These are phyloP conservation scores for Bombus superbus DNA, from an alignment of 1,140 invertebrate species.

Conservation along the genomic window DNA sequence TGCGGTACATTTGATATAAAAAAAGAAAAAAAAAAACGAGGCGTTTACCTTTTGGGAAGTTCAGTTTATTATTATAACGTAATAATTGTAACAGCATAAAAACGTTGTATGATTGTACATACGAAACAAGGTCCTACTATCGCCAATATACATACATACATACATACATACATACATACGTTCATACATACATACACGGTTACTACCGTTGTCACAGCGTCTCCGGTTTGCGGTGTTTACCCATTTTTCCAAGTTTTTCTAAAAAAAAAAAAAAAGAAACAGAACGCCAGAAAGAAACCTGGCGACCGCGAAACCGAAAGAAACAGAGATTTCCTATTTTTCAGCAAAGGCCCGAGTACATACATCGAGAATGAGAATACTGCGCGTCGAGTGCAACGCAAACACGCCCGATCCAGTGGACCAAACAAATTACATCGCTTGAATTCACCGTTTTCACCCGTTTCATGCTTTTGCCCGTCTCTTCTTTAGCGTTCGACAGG, in stretches of 20 bases:
- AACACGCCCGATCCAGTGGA: slow-evolving; percentile 55
- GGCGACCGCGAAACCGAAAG: not conserved
- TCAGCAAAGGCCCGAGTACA: slow-evolving; percentile 12
- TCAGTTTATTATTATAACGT: slow-evolving; percentile 27
- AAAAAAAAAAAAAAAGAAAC: not conserved
- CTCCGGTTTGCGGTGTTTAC: slow-evolving; percentile 3
- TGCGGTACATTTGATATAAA: slow-evolving; percentile 57
- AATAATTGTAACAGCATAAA: slow-evolving; percentile 6
- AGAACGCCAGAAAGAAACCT: not conserved
- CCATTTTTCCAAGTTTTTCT: slow-evolving; percentile 9
- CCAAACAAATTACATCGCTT: slow-evolving; percentile 46
- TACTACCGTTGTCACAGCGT: slow-evolving; percentile 52
- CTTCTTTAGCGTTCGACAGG: slow-evolving; percentile 16
- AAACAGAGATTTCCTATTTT: slow-evolving; percentile 42
- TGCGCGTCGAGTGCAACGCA: slow-evolving; percentile 18
- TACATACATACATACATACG: too few species aligned
- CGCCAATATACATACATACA: slow-evolving; percentile 26
- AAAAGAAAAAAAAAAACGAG: not conserved
- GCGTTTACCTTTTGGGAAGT: slow-evolving; percentile 26
- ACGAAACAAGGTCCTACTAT: slow-evolving; percentile 47
- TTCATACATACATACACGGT: not conserved
- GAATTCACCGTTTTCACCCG: slow-evolving; percentile 5
- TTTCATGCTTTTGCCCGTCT: slow-evolving; percentile 8
- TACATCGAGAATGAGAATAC: slow-evolving; percentile 2
- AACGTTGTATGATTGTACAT: slow-evolving; percentile 46